Base-by-base conservation (phyloP, 1,140 invertebrate genomes). In the Druon quercuslanigerum region DNA sequence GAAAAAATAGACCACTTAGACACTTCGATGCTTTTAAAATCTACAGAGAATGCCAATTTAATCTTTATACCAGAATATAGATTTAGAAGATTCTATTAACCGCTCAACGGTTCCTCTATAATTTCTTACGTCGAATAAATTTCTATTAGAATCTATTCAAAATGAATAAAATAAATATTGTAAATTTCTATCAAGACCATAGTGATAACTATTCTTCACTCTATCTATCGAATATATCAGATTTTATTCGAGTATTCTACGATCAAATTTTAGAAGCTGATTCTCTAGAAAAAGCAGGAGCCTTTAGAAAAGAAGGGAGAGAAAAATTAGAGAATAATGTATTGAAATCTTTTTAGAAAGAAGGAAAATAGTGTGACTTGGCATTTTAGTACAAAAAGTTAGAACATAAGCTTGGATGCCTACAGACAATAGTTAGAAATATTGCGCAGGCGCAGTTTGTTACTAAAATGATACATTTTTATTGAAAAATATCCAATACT, bases 361-460 rank as follows among this genome's bases (percentile, higher is more conserved):
- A 60, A 40, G 60, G 71, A 19, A 46, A 17, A 25, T 87, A 86
- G 82, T 52, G 70, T 75, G 75, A 86, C 70, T 85, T 82, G 81
- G 82, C 80, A 85, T 87, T 75, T 86, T 87, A 87, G 86, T 87
- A 87, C 85, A 87, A 87, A 87, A 70, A 72, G 71, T n/a, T 19
- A 46, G 50, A 66, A 75, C 66, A 74, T 87, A 88, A 73, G 86
- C 87, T 86, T 88, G 25, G 82, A 87, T 84, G 84, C 85, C 74
- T 79, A 83, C 80, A 78, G 87, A 88, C 84, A 88, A 88, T 88
- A 88, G 81, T 76, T 84, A 76, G 73, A 78, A 70, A 52, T 78
- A 86, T 87, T 87, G 83, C 86, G 85, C 86, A 85, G 86, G 86
- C 87, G 87, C 85, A 82, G 85, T 87, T 82, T 75, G 54, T 81